Percentiles rank a stretch among this genome's conserved stretches.
Evolutionary conservation across 1,140 invertebrate species (phyloP).

Genomic region (Tachypleus tridentatus): DNA sequence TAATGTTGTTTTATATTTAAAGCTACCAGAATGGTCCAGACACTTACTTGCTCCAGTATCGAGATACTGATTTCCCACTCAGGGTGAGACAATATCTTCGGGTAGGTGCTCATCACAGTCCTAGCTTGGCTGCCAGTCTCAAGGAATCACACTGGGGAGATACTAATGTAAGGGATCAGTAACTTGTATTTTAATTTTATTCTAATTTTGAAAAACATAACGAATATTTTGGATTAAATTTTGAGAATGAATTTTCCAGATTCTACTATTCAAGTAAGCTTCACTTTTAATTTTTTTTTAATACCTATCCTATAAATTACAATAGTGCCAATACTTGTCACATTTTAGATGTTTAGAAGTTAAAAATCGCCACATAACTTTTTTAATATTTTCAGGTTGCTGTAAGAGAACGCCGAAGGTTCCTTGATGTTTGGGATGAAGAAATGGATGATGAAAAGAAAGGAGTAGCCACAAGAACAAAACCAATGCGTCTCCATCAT

Average conservation of each 20-base stretch:
- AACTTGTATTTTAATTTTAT: background rate
- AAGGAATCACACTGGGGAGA: slow-evolving; percentile 30
- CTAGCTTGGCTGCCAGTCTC: slow-evolving; percentile 36
- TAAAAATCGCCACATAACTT: no score
- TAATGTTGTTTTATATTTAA: slow-evolving; percentile 3
- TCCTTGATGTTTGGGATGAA: slow-evolving; percentile 91
- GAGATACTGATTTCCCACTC: slow-evolving; percentile 84
- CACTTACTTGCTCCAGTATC: slow-evolving; percentile 80
- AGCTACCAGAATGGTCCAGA: slow-evolving; percentile 92
- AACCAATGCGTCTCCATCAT: slow-evolving; percentile 48
- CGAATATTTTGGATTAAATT: no score
- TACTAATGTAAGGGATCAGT: slow-evolving; percentile 17
- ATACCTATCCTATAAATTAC: no score
- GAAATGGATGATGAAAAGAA: slow-evolving; percentile 83
- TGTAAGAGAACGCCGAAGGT: slow-evolving; percentile 74
- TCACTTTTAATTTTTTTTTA: no score
- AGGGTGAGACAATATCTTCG: slow-evolving; percentile 85
- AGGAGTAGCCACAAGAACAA: slow-evolving; percentile 47
- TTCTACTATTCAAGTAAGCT: no score
- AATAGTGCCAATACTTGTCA: no score
- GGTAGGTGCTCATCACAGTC: slow-evolving; percentile 52
- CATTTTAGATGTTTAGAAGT: no score
- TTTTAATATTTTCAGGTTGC: slow-evolving; percentile 47
- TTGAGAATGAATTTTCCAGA: no score
- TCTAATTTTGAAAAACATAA: no score